Conservation (phyloP, 2,888 invertebrate species). For the Halictus ligatus region DNA sequence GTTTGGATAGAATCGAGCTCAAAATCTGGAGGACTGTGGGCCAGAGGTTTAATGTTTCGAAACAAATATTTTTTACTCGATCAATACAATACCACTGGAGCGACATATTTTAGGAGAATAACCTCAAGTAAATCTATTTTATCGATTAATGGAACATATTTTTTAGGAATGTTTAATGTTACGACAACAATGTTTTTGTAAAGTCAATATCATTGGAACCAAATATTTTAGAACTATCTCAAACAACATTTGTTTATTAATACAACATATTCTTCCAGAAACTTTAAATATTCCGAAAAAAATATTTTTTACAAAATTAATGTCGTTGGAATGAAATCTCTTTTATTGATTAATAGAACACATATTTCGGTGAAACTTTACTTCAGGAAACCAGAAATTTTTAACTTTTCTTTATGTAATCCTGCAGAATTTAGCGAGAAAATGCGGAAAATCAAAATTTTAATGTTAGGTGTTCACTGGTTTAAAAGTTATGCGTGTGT, state of each 20-base stretch:
- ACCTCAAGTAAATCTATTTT: background rate
- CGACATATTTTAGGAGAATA: background rate
- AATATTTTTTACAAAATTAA: background rate
- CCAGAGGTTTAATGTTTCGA: background rate
- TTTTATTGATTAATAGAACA: too few relatives aligned
- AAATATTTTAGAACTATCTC: background rate
- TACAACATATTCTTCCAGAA: background rate
- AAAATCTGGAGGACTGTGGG: background rate
- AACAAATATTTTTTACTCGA: background rate
- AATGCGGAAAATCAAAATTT: too few relatives aligned
- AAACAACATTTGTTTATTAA: background rate
- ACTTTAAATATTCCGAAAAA: background rate
- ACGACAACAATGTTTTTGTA: background rate
- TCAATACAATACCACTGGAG: background rate
- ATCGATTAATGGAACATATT: background rate
- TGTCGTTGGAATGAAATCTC: background rate
- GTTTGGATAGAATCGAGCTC: background rate
- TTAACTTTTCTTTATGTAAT: too few relatives aligned
- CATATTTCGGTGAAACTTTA: too few relatives aligned
- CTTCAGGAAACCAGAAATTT: too few relatives aligned
- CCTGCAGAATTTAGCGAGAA: too few relatives aligned
- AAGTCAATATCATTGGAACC: background rate
- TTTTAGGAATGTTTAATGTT: background rate
- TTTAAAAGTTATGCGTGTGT: too few relatives aligned
- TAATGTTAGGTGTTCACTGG: too few relatives aligned